Evolutionary conservation across 1,140 invertebrate species (phyloP).

Genomic region (Drosophila pseudoobscura): DNA sequence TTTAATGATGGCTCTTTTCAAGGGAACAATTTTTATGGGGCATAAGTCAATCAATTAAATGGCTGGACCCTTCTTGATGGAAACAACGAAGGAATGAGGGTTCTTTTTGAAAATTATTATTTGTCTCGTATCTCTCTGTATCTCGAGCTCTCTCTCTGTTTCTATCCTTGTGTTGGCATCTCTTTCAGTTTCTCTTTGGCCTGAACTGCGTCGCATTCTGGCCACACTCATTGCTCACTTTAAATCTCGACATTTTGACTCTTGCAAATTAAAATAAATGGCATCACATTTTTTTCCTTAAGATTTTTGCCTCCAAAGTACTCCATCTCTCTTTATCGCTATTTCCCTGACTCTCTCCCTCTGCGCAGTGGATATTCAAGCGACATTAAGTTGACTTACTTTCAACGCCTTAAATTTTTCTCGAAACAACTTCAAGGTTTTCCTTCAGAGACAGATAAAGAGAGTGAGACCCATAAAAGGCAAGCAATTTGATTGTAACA

Average conservation of each 20-base stretch:
- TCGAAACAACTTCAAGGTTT: conserved; percentile 29
- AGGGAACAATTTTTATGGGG: conserved; percentile 8
- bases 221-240: conserved; percentile 57
- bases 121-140: conserved; percentile 1
- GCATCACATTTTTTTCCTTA: conserved; percentile 56
- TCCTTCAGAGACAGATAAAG: conserved; percentile 3
- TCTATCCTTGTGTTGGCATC: too few relatives aligned
- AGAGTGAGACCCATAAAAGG: conserved; percentile 8
- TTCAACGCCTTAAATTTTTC: conserved; percentile 44
- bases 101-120: background rate
- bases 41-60: conserved; percentile 51
- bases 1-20: conserved; percentile 32
- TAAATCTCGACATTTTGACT: conserved; percentile 71
- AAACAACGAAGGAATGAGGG: background rate
- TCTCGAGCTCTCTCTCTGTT: background rate
- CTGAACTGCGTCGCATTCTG: conserved; percentile 28
- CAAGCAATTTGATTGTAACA: conserved; percentile 48
- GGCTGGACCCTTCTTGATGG: conserved; percentile 22
- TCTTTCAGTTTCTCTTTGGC: background rate
- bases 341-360: background rate
- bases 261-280: conserved; percentile 75
- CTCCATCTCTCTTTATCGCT: conserved; percentile 14
- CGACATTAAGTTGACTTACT: conserved; percentile 66
- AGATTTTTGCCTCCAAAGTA: conserved; percentile 19
- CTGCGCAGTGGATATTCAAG: conserved; percentile 31